A percentile compares a stretch with the other conserved stretches of the same genome.
phyloP scores from a whole-genome alignment of 2,888 invertebrate species.

The Troides aeacus region DNA sequence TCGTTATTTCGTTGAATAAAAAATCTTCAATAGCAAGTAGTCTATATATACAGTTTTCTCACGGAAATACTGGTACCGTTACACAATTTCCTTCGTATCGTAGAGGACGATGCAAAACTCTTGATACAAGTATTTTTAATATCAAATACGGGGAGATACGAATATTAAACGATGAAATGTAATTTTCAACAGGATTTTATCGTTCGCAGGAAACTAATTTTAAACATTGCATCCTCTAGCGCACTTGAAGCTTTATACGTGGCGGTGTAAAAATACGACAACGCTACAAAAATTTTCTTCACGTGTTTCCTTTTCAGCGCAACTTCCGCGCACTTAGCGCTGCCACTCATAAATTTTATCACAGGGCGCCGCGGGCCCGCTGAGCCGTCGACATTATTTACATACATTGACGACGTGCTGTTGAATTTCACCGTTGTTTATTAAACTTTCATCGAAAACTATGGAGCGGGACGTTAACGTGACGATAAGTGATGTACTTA shows the following conservation, averaged over 20 bases:
- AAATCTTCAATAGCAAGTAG: no score
- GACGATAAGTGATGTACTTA: no score
- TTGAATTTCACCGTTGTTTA: neutral
- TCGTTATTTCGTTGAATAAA: no score
- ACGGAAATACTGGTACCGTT: neutral
- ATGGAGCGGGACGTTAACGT: no score
- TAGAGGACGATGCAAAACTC: neutral
- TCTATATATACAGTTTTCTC: neutral
- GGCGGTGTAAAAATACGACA: slow-evolving; percentile 26
- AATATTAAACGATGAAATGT: neutral
- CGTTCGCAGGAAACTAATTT: slow-evolving; percentile 20
- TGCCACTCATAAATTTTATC: slow-evolving; percentile 28
- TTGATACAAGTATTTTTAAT: neutral
- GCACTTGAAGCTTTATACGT: slow-evolving; percentile 14
- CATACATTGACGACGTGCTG: slow-evolving; percentile 23
- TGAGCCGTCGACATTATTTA: slow-evolving; percentile 27
- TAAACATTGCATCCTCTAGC: slow-evolving; percentile 10
- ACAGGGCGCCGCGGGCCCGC: slow-evolving; percentile 18
- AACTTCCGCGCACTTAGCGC: slow-evolving; percentile 29
- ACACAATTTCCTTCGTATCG: neutral
- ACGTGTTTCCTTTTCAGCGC: slow-evolving; percentile 27
- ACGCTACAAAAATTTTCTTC: slow-evolving; percentile 24
- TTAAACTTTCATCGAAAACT: neutral
- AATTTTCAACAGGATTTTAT: slow-evolving; percentile 4
- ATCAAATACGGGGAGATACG: neutral